Percentiles rank a stretch among this genome's conserved stretches.
Evolutionary conservation across 2,113 vertebrate genomes (phyloP).

Genomic region (Muntiacus reevesi): DNA sequence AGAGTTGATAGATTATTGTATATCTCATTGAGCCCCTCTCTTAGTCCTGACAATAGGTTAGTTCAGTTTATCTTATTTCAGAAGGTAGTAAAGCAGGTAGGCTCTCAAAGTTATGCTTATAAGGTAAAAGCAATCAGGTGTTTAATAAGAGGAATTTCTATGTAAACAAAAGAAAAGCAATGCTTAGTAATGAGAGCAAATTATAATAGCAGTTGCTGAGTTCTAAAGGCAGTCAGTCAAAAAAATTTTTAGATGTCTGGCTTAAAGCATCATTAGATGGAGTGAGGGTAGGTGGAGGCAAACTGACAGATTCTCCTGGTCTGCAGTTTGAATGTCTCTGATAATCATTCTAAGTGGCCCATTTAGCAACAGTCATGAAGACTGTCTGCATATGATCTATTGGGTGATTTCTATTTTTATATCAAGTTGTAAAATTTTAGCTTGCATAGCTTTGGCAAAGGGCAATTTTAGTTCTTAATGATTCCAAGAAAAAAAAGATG

Average conservation of each 20-base stretch:
- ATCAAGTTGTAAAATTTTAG: background rate
- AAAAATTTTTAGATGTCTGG: background rate
- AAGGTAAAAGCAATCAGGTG: background rate
- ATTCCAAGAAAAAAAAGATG: background rate
- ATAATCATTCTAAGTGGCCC: background rate
- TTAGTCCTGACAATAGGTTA: background rate
- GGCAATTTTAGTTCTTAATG: background rate
- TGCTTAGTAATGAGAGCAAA: background rate
- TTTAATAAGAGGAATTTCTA: background rate
- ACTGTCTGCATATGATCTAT: background rate
- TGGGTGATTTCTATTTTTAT: background rate
- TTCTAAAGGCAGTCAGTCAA: background rate
- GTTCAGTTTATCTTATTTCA: background rate
- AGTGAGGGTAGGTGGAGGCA: background rate
- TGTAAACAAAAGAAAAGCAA: background rate
- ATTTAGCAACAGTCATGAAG: background rate
- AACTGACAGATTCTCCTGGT: background rate
- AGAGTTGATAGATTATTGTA: background rate
- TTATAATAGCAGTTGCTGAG: background rate
- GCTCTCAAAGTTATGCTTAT: background rate
- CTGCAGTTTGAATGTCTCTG: background rate
- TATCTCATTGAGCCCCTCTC: background rate
- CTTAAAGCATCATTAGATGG: background rate
- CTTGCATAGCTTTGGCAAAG: background rate
- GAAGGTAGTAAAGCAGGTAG: background rate